A percentile compares a stretch with the other conserved stretches of the same genome.
phyloP scores from a whole-genome alignment of 2,888 invertebrate species.

The Hemistola chrysoprasaria region DNA sequence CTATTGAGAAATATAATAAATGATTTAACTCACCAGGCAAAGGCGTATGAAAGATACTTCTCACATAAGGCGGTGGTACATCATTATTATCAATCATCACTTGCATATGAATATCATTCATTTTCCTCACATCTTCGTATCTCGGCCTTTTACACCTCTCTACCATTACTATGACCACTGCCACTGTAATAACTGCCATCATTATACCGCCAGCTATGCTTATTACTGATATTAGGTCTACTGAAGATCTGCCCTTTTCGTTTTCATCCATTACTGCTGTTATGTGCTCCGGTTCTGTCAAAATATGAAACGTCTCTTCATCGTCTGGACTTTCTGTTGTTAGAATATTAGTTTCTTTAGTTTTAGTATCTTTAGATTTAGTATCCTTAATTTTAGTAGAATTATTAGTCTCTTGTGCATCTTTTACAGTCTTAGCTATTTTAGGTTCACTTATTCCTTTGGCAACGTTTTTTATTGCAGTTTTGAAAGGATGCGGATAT shows the following conservation, averaged over 20 bases:
- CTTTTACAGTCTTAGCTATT: no score
- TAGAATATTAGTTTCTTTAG: slow-evolving; percentile 39
- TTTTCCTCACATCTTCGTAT: slow-evolving; percentile 67
- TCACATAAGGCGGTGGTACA: slow-evolving; percentile 74
- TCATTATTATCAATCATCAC: slow-evolving; percentile 70
- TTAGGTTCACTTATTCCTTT: slow-evolving; percentile 21
- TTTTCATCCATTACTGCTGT: slow-evolving; percentile 77
- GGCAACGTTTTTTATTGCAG: slow-evolving; percentile 26
- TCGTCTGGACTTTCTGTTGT: slow-evolving; percentile 59
- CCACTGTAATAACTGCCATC: slow-evolving; percentile 76
- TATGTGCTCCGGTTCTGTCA: slow-evolving; percentile 80
- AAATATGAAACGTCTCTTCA: slow-evolving; percentile 78
- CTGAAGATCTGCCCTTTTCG: slow-evolving; percentile 59
- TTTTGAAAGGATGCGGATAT: slow-evolving; percentile 28
- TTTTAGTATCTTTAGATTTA: slow-evolving; percentile 29
- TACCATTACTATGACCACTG: slow-evolving; percentile 74
- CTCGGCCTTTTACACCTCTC: slow-evolving; percentile 67
- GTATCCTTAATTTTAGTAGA: no score
- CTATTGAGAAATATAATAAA: no score
- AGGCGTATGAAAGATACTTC: slow-evolving; percentile 81
- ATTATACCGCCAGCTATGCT: slow-evolving; percentile 78
- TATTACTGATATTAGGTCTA: slow-evolving; percentile 73
- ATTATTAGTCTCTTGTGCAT: no score
- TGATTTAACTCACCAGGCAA: slow-evolving; percentile 68
- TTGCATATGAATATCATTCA: slow-evolving; percentile 73